Base-by-base conservation (phyloP, 2,113 vertebrate species). In the Chionodraco myersi region DNA sequence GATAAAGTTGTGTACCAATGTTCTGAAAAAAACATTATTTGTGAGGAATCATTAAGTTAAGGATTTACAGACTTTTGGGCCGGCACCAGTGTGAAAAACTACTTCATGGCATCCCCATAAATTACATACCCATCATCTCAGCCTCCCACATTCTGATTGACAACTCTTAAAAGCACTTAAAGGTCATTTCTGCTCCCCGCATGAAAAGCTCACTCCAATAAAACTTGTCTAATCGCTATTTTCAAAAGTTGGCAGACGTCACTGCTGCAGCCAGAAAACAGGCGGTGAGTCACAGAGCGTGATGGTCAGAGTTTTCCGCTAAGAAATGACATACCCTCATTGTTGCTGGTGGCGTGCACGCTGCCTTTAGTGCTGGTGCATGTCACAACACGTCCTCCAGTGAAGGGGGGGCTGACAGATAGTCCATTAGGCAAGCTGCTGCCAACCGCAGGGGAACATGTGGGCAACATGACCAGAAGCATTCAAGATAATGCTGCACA, bases 101-200 rank as follows among this genome's bases (percentile, higher is more conserved):
- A 85, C 85, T 70, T 86, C 79, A 68, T 9, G 57, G 68, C 73
- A 15, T 75, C 80, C 81, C 79, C 69, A 60, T 79, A 89, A 92
- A 91, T 91, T 76, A 89, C 82, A 87, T 68, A 82, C 75, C 89
- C 88, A 90, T 92, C 91, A 85, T 49, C 79, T 90, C 83, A 67
- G 75, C 84, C 89, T 86, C 88, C 89, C 78, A 89, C 90, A 82
- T 88, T 63, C 62, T 62, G 88, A 89, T 88, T 91, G 89, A 90
- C 88, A 89, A 89, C 84, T 81, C 89, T 79, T 90, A 87, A 83
- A 86, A 92, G 89, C 82, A 83, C 87, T 89, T 86, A 90, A 75
- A 84, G 89, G 87, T 88, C 80, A 87, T 80, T 91, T 89, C 80
- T 87, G 83, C 84, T 61, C 80, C 5, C 66, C 75, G 88, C 76